These are phyloP conservation scores for Drosophila pseudoobscura DNA, from an alignment of 1,140 invertebrate species.

Conservation along the genomic window DNA sequence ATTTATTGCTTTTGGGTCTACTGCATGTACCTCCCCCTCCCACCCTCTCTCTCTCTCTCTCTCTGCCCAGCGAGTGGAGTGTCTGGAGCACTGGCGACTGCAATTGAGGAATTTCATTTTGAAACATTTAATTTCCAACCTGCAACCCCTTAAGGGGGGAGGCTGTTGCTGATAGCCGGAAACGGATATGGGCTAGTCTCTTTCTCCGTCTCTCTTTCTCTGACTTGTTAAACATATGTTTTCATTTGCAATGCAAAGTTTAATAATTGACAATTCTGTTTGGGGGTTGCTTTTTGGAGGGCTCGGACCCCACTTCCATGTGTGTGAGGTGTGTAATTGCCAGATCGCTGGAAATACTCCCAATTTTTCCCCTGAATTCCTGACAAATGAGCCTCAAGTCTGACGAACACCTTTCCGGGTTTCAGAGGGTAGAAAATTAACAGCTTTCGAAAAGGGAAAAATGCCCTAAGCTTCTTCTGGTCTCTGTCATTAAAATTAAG, in stretches of 20 bases:
- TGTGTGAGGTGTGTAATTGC: constrained; percentile 66
- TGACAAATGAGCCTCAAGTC: constrained; percentile 64
- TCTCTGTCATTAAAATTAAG: constrained; percentile 40
- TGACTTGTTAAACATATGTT: constrained; percentile 78
- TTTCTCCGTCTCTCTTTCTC: neutral
- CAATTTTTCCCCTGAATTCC: constrained; percentile 47
- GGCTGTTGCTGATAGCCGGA: constrained; percentile 67
- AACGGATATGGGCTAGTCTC: constrained; percentile 67
- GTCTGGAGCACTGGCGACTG: constrained; percentile 71
- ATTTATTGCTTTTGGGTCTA: constrained; percentile 80
- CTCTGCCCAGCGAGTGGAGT: constrained; percentile 20
- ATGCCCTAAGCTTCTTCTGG: constrained; percentile 8
- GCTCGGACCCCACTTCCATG: neutral
- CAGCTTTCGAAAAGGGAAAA: too few species aligned
- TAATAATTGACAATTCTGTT: constrained; percentile 75
- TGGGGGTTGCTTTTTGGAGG: constrained; percentile 44
- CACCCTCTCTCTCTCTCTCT: neutral
- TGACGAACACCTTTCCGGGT: constrained; percentile 31
- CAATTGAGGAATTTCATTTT: constrained; percentile 82
- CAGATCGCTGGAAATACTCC: constrained; percentile 50
- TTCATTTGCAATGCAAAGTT: constrained; percentile 81
- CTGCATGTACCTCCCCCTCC: constrained; percentile 28
- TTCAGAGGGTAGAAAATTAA: constrained; percentile 1
- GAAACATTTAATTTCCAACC: constrained; percentile 80
- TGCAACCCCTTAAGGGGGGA: constrained; percentile 43